Base-by-base conservation (phyloP, 1,140 invertebrate species). In the Psilanteris sp. region DNA sequence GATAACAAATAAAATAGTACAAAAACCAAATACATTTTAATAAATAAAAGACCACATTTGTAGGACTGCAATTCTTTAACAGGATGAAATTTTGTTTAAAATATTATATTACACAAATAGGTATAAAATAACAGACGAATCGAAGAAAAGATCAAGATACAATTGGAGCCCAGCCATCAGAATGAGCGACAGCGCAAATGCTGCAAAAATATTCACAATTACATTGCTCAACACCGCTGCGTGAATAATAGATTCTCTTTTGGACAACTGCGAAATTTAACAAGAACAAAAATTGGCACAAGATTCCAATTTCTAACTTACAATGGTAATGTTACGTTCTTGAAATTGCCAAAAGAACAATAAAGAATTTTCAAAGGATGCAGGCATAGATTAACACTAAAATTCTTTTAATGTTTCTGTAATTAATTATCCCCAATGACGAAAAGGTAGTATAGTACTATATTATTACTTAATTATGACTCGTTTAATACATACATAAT, bases 191-290 rank as follows among this genome's bases (percentile, higher is more conserved):
- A 83, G 83, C 81, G 67, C 85, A 85, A 81, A 87, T 85, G 83
- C 80, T 79, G 74, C 81, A 84, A 86, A 87, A 87, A 87, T 84
- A 86, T 87, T 85, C 85, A 86, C 85, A 86, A 87, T 87, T 88
- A 86, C 85, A 79, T 71, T 22, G 78, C 78, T 74, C 64, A 62
- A 81, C 79, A 71, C 71, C 54, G 39, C 67, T 50, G 57, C 62
- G 81, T 84, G 84, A 88, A 88, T 87, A 88, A 87, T 86, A 83
- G 79, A 79, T 78, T 77, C 78, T 79, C 62, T 74, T 77, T 79
- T 73, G 66, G 71, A 74, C 72, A 82, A 81, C 78, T 61, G 46
- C 66, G 77, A 85, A 84, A 80, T 78, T 44, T 59, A 73, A 73
- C 26, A 34, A 54, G 57, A 62, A 55, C 79, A 78, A 78, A 81